Evolutionary conservation across 2,797 vertebrate genomes (phyloP).

Genomic region (Loris lydekkerianus): DNA sequence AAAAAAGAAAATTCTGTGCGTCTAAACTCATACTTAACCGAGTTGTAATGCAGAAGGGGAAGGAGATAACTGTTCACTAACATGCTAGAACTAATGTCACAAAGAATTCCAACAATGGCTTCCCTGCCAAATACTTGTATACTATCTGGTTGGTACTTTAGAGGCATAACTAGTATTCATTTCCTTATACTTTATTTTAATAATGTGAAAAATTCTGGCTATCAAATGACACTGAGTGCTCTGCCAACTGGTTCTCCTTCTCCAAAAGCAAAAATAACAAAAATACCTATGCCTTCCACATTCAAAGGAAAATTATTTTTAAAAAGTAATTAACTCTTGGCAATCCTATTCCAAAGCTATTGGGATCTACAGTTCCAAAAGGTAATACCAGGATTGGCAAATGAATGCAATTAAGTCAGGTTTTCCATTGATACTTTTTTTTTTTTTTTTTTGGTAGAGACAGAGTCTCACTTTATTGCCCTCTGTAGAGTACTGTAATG

Average conservation of each 20-base stretch:
- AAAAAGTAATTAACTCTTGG: neutral
- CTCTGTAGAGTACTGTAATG: no score
- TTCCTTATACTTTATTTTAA: slow-evolving; percentile 47
- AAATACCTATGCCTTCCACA: neutral
- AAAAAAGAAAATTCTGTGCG: slow-evolving; percentile 41
- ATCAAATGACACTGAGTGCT: slow-evolving; percentile 18
- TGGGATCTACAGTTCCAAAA: neutral
- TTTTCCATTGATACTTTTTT: neutral
- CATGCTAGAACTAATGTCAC: neutral
- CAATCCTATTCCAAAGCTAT: slow-evolving; percentile 10
- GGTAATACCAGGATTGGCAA: neutral
- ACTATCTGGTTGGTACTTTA: neutral
- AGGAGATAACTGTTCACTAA: neutral
- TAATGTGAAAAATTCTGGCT: slow-evolving; percentile 49
- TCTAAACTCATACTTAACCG: slow-evolving; percentile 57
- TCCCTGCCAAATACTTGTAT: neutral
- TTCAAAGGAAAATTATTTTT: neutral
- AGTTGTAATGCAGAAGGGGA: slow-evolving; percentile 6
- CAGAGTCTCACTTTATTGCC: no score
- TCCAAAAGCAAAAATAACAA: slow-evolving; percentile 61
- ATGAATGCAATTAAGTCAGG: neutral
- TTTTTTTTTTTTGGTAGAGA: no score
- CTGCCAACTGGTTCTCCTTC: slow-evolving; percentile 36
- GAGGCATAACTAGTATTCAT: slow-evolving; percentile 43
- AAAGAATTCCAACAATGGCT: slow-evolving; percentile 53